These are phyloP conservation scores for Chrysodeixis includens DNA, from an alignment of 2,888 invertebrate genomes.

Conservation along the genomic window DNA sequence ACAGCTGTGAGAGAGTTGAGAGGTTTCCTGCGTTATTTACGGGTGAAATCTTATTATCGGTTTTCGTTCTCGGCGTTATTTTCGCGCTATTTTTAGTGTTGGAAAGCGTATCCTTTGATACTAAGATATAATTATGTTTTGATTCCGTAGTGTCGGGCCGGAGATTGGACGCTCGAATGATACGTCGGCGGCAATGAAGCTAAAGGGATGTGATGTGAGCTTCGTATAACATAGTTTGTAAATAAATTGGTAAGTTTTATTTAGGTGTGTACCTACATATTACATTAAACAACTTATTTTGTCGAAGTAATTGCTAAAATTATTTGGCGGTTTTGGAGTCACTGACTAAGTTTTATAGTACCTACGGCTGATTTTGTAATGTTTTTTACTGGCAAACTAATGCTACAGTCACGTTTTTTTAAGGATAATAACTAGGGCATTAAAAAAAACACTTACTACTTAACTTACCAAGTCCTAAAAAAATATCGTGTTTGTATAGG, in stretches of 20 bases:
- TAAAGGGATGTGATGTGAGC: neutral
- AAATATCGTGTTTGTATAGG: too few species aligned
- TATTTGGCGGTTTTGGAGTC: too few species aligned
- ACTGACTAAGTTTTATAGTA: too few species aligned
- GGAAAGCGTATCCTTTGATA: slow-evolving; percentile 1
- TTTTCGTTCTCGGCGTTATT: neutral
- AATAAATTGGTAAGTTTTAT: neutral
- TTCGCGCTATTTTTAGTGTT: slow-evolving; percentile 1
- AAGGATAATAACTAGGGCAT: too few species aligned
- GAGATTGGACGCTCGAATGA: slow-evolving; percentile 2
- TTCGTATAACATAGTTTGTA: neutral
- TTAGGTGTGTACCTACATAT: neutral
- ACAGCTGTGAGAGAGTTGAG: neutral
- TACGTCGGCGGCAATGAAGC: neutral
- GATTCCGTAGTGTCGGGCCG: slow-evolving; percentile 1
- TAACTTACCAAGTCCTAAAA: too few species aligned
- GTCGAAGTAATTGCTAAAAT: too few species aligned
- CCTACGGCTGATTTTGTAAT: too few species aligned
- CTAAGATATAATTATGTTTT: slow-evolving; percentile 1
- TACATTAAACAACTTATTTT: too few species aligned
- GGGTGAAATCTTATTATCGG: neutral
- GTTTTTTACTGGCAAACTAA: too few species aligned
- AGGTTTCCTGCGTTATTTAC: neutral
- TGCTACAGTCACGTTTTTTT: too few species aligned
- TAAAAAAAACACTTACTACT: too few species aligned